Evolutionary conservation across 2,797 vertebrate species (phyloP), one percentile per base, ranked within the genome.

Genomic region (Rhyacichthys aspro): DNA sequence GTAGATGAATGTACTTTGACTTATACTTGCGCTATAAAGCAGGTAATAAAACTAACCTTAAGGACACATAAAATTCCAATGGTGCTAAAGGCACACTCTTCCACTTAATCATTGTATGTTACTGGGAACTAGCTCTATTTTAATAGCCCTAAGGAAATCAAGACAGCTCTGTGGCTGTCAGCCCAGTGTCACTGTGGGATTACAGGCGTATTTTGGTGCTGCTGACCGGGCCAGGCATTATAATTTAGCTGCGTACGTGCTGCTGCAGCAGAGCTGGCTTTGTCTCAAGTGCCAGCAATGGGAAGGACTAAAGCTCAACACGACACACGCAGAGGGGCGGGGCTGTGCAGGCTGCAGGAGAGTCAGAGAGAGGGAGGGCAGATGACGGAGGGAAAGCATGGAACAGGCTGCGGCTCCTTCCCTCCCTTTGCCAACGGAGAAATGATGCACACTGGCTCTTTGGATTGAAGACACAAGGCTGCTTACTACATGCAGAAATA

Each of bases 201-300:
- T 93, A 93, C 81, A 67, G 74, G 50, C 73, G 84, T 89, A 87
- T 89, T 90, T 86, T 56, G 61, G 82, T 80, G 78, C 83, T 78
- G 69, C 75, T 86, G 88, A 88, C 78, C 53, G 28, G 83, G 58
- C 67, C 76, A 64, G 56, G 86, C 84, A 75, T 87, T 89, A 86
- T 86, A 86, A 87, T 86, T 84, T 86, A 81, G 84, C 83, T 88
- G 85, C 80, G 90, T 90, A 91, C 88, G 84, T 92, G 90, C 89
- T 79, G 81, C 89, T 79, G 91, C 88, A 87, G 94, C 93, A 93
- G 94, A 92, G 61, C 86, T 89, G 86, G 93, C 89, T 94, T 92
- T 96, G 95, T 96, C 94, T 91, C 32, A 72, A 72, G 89, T 94
- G 94, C 94, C 94, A 95, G 78, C 85, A 76, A 82, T 86, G 88